Evolutionary conservation across 2,797 vertebrate genomes (phyloP), one percentile per base, ranked within the genome.

Genomic region (Coracias cyanogaster): DNA sequence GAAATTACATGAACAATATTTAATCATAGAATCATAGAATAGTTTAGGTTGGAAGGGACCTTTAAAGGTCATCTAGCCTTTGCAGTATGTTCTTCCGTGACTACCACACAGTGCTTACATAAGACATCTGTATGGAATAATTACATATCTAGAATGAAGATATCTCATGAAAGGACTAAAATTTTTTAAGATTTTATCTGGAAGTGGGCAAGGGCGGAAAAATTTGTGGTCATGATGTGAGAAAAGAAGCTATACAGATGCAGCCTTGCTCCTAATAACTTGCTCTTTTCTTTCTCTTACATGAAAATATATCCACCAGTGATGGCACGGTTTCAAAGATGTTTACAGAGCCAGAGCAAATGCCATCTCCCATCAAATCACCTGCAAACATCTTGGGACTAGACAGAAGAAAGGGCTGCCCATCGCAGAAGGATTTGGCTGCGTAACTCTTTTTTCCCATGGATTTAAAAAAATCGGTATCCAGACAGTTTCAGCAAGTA

Each of bases 281-380:
- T 43, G 46, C 19, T 49, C 17, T 76, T 61, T 58, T 81, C 64
- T 28, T 15, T 0, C 4, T 13, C 6, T 6, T 43, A 25, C 13
- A 24, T 58, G 66, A 85, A 89, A 94, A 92, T 33, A 89, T 3
- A 84, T 46, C 13, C 60, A 92, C 26, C 52, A 80, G 15, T 14
- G 33, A 88, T 17, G 25, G 22, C 62, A 62, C 3, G 1, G 80
- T 95, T 90, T 84, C 70, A 66, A 81, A 82, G 64, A 45, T 21
- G 22, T 94, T 94, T 93, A 79, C 62, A 86, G 66, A 90, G 52
- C 35, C 71, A 86, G 61, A 91, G 76, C 94, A 93, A 97, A 93
- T 82, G 82, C 61, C 85, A 91, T 28, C 73, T 83, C 46, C 67
- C 45, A 88, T 94, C 92, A 90, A 80, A 87, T 94, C 87, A 84